Evolutionary conservation across 1,140 invertebrate genomes (phyloP), one percentile per base, ranked within the genome.

Genomic region (Propsilocerus akamusi): DNA sequence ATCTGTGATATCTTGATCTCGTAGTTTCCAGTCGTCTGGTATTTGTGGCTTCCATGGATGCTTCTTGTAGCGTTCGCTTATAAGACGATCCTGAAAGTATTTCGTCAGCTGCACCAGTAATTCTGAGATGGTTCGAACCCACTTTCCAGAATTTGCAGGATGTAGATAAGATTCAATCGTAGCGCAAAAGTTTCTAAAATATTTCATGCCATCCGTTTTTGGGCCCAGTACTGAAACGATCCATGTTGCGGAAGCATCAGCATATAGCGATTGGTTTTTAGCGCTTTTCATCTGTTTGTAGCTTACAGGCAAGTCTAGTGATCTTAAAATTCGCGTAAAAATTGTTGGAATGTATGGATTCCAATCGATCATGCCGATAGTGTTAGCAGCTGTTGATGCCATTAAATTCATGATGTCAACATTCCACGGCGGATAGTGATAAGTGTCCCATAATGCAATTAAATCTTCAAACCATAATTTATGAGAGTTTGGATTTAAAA

Each of bases 281-380:
- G 20, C 14, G 41, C 65, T 55, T 49, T 63, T 59, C 5, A 69
- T 65, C 55, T 74, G 61, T 58, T 81, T 86, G 55, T 83, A 85
- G 26, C 72, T 71, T 10, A 93, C 85, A 11, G 87, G 86, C 17
- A 94, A 68, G 59, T 83, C 80, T 46, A 93, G 75, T 47, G 74
- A 77, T 47, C 80, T 71, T 32, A 89, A 61, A 56, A 95, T 78
- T 54, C 81, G 73, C 4, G 79, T 80, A 60, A 90, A 94, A 68
- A 96, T 86, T 51, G 80, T 68, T 1, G 86, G 78, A 26, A 89
- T 71, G 58, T 88, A 74, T 0, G 83, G 83, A 51, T 80, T 77
- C 89, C 90, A 97, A 57, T 96, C 79, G 49, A 96, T 80, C 32
- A 81, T 79, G 1, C 91, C 90, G 51, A 89, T 79, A 62, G 83